These are phyloP conservation scores for Mugil cephalus DNA, from an alignment of 2,113 vertebrate species.

Conservation along the genomic window DNA sequence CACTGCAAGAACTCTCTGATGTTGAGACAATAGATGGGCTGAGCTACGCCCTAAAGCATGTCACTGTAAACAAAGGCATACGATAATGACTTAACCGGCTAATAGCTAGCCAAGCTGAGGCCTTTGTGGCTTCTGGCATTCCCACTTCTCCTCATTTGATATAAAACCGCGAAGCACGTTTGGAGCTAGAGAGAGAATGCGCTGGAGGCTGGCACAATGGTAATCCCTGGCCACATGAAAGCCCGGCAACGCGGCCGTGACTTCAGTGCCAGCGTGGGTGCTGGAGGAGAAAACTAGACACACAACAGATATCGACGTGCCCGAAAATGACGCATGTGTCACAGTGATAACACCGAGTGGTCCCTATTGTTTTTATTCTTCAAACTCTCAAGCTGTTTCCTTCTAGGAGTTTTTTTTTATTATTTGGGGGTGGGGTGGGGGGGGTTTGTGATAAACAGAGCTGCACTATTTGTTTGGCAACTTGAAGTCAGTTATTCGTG, in stretches of 20 bases:
- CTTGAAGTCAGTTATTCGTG: conserved; percentile 45
- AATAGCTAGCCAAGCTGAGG: conserved; percentile 52
- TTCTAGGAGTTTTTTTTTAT: not conserved
- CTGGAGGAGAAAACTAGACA: conserved; percentile 43
- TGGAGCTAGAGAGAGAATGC: conserved; percentile 55
- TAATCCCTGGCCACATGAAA: conserved; percentile 61
- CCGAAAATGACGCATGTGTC: conserved; percentile 35
- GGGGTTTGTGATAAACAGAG: conserved; percentile 18
- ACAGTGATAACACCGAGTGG: conserved; percentile 43
- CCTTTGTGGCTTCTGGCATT: conserved; percentile 58
- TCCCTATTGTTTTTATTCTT: conserved; percentile 12
- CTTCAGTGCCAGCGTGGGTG: conserved; percentile 37
- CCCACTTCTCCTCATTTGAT: conserved; percentile 57
- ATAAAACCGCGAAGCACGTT: conserved; percentile 64
- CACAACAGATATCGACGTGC: conserved; percentile 23
- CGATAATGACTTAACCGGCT: conserved; percentile 62
- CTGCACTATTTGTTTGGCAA: conserved; percentile 24
- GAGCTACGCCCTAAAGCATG: conserved; percentile 45
- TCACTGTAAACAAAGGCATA: conserved; percentile 64
- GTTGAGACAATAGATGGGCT: conserved; percentile 52
- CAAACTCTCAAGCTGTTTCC: too few relatives aligned
- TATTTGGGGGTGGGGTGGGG: too few relatives aligned
- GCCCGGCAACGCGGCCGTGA: conserved; percentile 26
- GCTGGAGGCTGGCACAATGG: conserved; percentile 55
- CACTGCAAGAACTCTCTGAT: conserved; percentile 62